A percentile compares a stretch with the other conserved stretches of the same genome.
Evolutionary conservation across 2,113 vertebrate species (phyloP).

Genomic region (Lepus americanus): DNA sequence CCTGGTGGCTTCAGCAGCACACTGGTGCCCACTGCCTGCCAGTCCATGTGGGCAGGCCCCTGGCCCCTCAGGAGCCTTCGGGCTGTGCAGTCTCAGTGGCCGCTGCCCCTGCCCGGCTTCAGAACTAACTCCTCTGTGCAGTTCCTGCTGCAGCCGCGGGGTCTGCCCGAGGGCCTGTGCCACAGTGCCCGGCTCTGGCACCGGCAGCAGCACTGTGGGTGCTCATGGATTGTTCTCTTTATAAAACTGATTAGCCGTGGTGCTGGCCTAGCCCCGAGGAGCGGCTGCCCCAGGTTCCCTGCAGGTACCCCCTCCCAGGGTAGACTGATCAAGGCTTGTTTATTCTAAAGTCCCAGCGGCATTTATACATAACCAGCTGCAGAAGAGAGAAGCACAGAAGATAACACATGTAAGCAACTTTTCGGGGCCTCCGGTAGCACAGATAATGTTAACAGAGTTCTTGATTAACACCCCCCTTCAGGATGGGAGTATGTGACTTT

Average conservation of each 20-base stretch:
- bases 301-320: not conserved
- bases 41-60: not conserved
- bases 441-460: no score
- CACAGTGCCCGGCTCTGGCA: no score
- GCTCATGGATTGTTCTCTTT: conserved; percentile 3
- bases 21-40: no score
- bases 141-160: not conserved
- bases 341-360: no score
- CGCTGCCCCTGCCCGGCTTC: not conserved
- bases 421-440: no score
- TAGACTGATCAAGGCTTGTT: no score
- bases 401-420: no score
- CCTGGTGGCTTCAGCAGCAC: not conserved
- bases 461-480: no score
- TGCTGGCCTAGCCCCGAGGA: not conserved
- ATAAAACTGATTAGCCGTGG: not conserved
- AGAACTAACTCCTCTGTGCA: not conserved
- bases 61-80: not conserved
- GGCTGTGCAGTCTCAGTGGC: not conserved
- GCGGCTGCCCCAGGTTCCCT: not conserved
- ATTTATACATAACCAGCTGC: no score
- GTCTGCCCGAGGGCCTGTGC: no score
- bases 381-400: no score
- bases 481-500: no score
- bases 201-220: not conserved